Evolutionary conservation across 2,113 vertebrate genomes (phyloP), one percentile per base, ranked within the genome.

Genomic region (Bungarus multicinctus): DNA sequence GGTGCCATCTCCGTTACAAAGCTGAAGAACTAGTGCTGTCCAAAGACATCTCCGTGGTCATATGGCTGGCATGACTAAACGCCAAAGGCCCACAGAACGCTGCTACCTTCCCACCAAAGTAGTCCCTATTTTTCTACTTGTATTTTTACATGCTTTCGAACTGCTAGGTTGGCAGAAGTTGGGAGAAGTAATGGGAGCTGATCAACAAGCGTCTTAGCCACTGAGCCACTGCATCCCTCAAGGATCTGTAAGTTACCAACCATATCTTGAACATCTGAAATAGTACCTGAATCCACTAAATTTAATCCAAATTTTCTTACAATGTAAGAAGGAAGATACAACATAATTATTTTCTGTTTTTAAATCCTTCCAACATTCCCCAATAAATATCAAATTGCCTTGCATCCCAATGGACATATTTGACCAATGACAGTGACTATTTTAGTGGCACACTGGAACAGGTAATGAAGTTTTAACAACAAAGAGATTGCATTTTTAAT

Each of bases 311-410:
- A 30, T 64, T 90, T 90, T 53, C 11, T 81, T 39, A 34, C 1
- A 39, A 34, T 30, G 30, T 74, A 45, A 85, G 43, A 50, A 43
- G 25, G 5, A 60, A n/a, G 58, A 54, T 69, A 64, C 16, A 90
- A 45, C 39, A 52, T 23, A 74, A 23, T 2, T 10, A 22, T 54
- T 92, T 50, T 47, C 5, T 7, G 85, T 22, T 34, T 92, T 57
- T 54, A 89, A 53, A 9, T 16, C 1, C 47, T 2, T 92, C 85
- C 85, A 92, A 8, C 8, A 85, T 3, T 2, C 0, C 14, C 12
- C 43, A 95, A n/a, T 23, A 3, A n/a, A 3, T 11, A 18, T 53
- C 14, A 92, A 89, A 92, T 94, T 89, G n/a, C 60, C 87, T 88
- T 74, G 16, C 50, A 53, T 88, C 64, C 87, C 92, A n/a, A 30